A percentile compares a stretch with the other conserved stretches of the same genome.
Conservation (phyloP, 2,797 vertebrate genomes). For the Gallinago nigripennis region DNA sequence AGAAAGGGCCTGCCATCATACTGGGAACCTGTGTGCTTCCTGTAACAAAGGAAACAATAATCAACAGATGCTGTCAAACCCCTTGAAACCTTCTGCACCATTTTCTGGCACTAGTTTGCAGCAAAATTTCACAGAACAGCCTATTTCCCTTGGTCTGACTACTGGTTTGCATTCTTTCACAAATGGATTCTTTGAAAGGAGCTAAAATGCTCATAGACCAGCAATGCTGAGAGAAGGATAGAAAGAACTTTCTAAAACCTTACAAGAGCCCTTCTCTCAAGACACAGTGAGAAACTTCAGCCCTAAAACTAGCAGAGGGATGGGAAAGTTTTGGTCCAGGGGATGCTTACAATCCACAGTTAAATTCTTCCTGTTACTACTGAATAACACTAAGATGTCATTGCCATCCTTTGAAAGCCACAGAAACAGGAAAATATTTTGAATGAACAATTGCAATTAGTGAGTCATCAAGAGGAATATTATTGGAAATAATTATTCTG, state of each 20-base stretch:
- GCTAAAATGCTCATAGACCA: neutral
- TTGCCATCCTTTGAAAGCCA: neutral
- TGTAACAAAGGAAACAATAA: neutral
- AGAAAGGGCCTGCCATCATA: neutral
- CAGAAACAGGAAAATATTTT: neutral
- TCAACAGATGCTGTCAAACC: neutral
- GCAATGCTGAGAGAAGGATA: neutral
- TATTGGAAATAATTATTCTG: neutral
- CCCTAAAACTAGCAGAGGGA: neutral
- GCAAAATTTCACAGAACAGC: neutral
- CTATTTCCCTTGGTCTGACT: neutral
- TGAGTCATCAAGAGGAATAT: neutral
- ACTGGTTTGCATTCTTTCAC: neutral
- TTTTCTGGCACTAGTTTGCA: neutral
- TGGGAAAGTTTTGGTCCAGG: neutral
- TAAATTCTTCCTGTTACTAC: neutral
- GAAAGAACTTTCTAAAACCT: neutral
- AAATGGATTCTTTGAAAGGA: neutral
- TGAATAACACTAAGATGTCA: neutral
- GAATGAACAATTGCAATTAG: neutral
- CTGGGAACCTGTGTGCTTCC: neutral
- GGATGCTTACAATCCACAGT: neutral
- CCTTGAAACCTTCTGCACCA: neutral
- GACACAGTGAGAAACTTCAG: neutral
- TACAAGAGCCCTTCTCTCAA: neutral